Conservation (phyloP, 2,113 vertebrate genomes). For the Puntigrus tetrazona region DNA sequence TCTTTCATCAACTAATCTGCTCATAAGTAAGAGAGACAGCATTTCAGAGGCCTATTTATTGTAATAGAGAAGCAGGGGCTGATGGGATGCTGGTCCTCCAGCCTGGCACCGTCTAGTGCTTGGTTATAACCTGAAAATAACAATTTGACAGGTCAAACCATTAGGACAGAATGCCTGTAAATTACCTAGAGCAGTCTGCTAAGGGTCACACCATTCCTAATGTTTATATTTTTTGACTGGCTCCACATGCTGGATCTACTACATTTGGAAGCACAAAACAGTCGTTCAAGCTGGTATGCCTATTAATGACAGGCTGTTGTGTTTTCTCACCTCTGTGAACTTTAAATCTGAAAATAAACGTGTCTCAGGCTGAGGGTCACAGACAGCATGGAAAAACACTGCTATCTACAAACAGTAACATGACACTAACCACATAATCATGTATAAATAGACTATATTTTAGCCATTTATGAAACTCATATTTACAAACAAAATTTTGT, state of each 20-base stretch:
- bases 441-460: too few relatives aligned
- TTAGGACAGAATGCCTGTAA: neutral
- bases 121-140: neutral
- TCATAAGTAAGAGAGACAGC: neutral
- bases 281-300: too few relatives aligned
- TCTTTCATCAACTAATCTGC: slow-evolving; percentile 5
- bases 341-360: too few relatives aligned
- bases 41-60: neutral
- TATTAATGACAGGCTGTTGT: too few relatives aligned
- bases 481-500: too few relatives aligned
- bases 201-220: neutral
- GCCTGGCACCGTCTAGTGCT: neutral
- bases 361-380: too few relatives aligned
- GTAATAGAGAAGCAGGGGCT: neutral
- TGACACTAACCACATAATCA: too few relatives aligned
- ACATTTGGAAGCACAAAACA: neutral
- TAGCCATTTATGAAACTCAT: too few relatives aligned
- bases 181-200: neutral
- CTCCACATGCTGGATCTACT: neutral
- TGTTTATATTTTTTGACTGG: neutral
- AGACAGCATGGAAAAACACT: neutral
- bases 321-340: too few relatives aligned
- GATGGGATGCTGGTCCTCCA: neutral
- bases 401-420: neutral
- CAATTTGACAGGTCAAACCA: neutral